These are phyloP conservation scores for Apeltes quadracus DNA, from an alignment of 2,113 vertebrate genomes.

Conservation along the genomic window DNA sequence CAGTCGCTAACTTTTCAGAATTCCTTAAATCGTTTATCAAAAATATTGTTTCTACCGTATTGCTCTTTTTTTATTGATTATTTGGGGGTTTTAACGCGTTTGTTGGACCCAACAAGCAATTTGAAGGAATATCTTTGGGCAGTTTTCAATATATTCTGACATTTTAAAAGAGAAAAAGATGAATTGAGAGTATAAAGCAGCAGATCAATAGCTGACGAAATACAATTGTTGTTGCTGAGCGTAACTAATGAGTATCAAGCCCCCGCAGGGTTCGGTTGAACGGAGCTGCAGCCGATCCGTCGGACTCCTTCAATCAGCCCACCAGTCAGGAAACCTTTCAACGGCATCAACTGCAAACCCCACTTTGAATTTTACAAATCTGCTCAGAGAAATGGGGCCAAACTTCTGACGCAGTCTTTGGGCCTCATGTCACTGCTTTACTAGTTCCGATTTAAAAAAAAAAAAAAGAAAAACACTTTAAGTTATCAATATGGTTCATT, in stretches of 20 bases:
- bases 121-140: neutral
- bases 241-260: neutral
- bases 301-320: neutral
- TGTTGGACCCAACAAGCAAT: neutral
- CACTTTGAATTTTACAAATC: conserved; percentile 28
- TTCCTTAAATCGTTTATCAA: neutral
- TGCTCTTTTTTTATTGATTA: neutral
- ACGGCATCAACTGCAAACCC: conserved; percentile 15
- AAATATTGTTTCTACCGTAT: neutral
- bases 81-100: neutral
- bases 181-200: neutral
- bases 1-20: neutral
- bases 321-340: neutral
- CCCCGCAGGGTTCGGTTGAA: neutral
- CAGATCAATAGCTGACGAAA: neutral
- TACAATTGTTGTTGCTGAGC: neutral
- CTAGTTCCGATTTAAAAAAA: too few relatives aligned
- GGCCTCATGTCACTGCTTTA: conserved; percentile 1
- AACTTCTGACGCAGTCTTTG: conserved; percentile 2
- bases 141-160: neutral
- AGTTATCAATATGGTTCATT: neutral
- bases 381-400: conserved; percentile 23
- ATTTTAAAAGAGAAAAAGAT: neutral
- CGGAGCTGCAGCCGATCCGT: neutral
- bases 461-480: too few relatives aligned